A percentile compares a stretch with the other conserved stretches of the same genome.
Conservation (phyloP, 2,888 invertebrate genomes). For the Thera obeliscata region DNA sequence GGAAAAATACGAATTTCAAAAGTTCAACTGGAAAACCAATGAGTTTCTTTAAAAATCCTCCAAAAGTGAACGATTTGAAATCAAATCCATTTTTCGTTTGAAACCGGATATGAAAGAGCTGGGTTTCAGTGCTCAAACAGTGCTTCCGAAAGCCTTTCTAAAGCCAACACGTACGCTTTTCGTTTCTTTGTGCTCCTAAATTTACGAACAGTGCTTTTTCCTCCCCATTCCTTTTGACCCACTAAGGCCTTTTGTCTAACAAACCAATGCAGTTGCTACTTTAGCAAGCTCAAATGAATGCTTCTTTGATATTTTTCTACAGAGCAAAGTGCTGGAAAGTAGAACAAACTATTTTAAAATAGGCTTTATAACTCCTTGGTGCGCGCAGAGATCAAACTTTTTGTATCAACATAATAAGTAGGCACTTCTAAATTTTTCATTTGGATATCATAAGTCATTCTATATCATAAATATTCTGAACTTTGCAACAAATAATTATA, state of each 20-base stretch:
- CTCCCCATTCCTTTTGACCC: slow-evolving; percentile 37
- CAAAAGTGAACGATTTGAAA: neutral
- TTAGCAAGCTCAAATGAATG: neutral
- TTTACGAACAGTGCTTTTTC: slow-evolving; percentile 48
- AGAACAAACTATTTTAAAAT: too few species aligned
- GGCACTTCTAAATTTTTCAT: too few species aligned
- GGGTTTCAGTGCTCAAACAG: slow-evolving; percentile 52
- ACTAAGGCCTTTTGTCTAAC: slow-evolving; percentile 31
- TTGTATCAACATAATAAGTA: too few species aligned
- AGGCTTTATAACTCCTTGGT: too few species aligned
- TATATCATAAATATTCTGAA: too few species aligned
- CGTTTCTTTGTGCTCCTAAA: slow-evolving; percentile 61
- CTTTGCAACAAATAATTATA: too few species aligned
- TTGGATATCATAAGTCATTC: too few species aligned
- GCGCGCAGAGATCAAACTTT: too few species aligned
- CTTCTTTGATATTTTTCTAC: neutral
- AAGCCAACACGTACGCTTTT: slow-evolving; percentile 63
- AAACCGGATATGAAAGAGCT: slow-evolving; percentile 64
- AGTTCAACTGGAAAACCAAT: neutral
- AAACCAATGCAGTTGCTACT: slow-evolving; percentile 8
- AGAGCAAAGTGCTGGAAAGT: neutral
- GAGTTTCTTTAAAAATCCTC: neutral
- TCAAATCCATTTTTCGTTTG: slow-evolving; percentile 49
- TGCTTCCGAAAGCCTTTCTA: slow-evolving; percentile 58
- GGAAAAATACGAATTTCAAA: neutral